Evolutionary conservation across 2,113 vertebrate species (phyloP).

Genomic region (Elephas maximus): DNA sequence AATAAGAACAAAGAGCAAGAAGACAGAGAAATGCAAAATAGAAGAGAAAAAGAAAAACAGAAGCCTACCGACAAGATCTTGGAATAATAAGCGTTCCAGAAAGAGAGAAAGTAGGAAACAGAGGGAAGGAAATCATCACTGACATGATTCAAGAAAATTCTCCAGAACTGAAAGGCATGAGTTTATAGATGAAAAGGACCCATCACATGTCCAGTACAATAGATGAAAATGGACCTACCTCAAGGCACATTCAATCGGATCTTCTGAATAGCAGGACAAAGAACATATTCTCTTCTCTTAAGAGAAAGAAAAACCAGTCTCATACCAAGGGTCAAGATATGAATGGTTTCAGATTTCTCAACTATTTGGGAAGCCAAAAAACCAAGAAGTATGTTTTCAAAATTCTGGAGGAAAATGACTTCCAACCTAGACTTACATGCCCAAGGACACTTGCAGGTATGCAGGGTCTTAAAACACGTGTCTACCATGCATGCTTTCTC

Average conservation of each 20-base stretch:
- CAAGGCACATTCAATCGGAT: background rate
- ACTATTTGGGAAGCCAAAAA: background rate
- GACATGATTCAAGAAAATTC: background rate
- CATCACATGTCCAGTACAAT: background rate
- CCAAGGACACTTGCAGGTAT: background rate
- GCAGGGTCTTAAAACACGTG: background rate
- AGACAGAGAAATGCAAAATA: background rate
- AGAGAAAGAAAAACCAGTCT: background rate
- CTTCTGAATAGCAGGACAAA: background rate
- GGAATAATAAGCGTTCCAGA: background rate
- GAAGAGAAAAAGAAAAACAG: background rate
- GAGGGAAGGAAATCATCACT: background rate
- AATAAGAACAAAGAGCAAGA: background rate
- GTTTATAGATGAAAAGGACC: background rate
- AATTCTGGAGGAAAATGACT: slow-evolving; percentile 1
- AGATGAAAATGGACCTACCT: background rate
- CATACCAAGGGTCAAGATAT: background rate
- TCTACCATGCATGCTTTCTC: background rate
- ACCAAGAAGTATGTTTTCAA: background rate
- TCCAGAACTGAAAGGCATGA: background rate
- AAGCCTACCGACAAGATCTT: background rate
- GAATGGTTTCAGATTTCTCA: background rate
- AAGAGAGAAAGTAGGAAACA: background rate
- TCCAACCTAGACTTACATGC: background rate
- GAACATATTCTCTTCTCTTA: background rate